phyloP scores from a whole-genome alignment of 1,140 invertebrate species.

The Choristoneura fumiferana region DNA sequence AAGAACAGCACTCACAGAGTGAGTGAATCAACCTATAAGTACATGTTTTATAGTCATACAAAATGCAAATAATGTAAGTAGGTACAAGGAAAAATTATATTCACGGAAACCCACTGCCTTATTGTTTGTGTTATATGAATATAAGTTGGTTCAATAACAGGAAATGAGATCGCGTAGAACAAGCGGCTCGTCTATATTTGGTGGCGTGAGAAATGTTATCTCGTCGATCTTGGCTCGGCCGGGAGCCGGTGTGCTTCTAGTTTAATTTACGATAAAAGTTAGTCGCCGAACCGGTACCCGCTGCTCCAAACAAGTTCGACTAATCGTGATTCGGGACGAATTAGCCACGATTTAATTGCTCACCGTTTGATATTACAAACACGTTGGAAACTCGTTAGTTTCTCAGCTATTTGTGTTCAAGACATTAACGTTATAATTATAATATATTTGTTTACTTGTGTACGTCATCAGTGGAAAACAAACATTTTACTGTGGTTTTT shows the following conservation, averaged over 20 bases:
- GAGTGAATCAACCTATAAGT: no score
- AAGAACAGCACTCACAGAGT: no score
- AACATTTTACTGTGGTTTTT: not conserved
- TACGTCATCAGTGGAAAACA: not conserved
- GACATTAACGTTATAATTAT: not conserved
- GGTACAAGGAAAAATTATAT: not conserved
- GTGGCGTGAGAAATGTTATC: conserved; percentile 23
- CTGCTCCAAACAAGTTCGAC: conserved; percentile 35
- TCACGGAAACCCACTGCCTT: not conserved
- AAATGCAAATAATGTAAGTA: not conserved
- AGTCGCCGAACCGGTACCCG: conserved; percentile 19
- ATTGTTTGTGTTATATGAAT: conserved; percentile 9
- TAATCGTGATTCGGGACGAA: conserved; percentile 30
- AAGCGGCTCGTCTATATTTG: conserved; percentile 14
- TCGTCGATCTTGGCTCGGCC: not conserved
- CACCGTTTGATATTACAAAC: not conserved
- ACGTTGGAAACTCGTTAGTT: not conserved
- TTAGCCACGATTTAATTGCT: conserved; percentile 1
- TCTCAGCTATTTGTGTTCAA: conserved; percentile 1
- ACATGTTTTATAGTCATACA: not conserved
- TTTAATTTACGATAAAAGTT: conserved; percentile 36
- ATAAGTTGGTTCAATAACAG: conserved; percentile 26
- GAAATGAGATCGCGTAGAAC: conserved; percentile 34
- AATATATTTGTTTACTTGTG: not conserved
- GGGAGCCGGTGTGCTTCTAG: conserved; percentile 25